Conservation (phyloP, 2,888 invertebrate genomes). For the Melipona beecheii region DNA sequence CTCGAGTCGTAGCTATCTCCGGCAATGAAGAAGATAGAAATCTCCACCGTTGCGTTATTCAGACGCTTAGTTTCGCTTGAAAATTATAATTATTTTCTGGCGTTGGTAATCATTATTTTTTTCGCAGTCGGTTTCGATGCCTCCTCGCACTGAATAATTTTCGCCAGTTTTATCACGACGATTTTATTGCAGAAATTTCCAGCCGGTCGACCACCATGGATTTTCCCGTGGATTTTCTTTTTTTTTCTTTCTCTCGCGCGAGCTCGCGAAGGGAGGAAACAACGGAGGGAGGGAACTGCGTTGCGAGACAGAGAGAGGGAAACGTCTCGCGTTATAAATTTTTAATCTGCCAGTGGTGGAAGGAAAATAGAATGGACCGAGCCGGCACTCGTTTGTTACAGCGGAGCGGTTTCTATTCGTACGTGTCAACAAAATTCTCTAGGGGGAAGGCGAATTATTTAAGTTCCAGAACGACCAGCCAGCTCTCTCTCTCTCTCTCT, state of each 20-base stretch:
- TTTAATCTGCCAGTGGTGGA: background rate
- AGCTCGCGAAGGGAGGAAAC: background rate
- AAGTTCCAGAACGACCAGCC: background rate
- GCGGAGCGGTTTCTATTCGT: constrained; percentile 4
- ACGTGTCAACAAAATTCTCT: constrained; percentile 14
- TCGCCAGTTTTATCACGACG: background rate
- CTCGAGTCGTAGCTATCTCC: background rate
- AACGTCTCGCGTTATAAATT: constrained; percentile 6
- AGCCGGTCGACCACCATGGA: background rate
- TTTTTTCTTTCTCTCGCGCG: background rate
- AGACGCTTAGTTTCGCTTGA: constrained; percentile 19
- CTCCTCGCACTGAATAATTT: background rate
- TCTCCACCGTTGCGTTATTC: constrained; percentile 41
- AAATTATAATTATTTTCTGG: background rate
- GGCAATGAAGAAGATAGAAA: constrained; percentile 19
- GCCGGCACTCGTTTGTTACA: constrained; percentile 4
- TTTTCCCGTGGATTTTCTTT: background rate
- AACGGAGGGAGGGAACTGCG: background rate
- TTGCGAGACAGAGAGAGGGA: background rate
- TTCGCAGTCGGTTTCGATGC: background rate
- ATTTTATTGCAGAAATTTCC: background rate
- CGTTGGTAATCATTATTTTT: too few relatives aligned
- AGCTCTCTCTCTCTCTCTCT: too few relatives aligned
- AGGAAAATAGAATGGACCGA: background rate
- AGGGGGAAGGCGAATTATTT: background rate